phyloP scores from a whole-genome alignment of 2,113 vertebrate species.

The Cochlearius cochlearius region DNA sequence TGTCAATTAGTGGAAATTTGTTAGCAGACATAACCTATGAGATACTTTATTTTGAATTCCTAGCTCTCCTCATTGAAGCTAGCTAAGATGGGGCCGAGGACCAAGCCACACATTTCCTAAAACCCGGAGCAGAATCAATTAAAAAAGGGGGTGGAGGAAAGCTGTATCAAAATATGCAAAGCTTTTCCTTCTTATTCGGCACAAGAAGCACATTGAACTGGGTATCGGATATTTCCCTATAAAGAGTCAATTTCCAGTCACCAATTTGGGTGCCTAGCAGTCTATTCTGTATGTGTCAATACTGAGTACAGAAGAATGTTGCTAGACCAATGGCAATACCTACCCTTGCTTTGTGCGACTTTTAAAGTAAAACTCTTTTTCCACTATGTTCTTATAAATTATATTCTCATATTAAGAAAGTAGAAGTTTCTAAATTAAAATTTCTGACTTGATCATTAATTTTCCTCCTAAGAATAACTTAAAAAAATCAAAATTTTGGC shows the following conservation, averaged over 20 bases:
- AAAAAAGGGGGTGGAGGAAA: not conserved
- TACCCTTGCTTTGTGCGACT: not conserved
- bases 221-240: not conserved
- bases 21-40: constrained; percentile 70
- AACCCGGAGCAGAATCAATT: not conserved
- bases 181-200: constrained; percentile 39
- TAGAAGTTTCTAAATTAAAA: constrained; percentile 9
- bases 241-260: constrained; percentile 11
- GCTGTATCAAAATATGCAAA: not conserved
- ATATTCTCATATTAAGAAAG: not conserved
- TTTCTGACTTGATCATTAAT: not conserved
- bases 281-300: not conserved
- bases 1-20: constrained; percentile 82
- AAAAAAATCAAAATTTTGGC: not conserved
- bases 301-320: not conserved
- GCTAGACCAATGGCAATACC: not conserved
- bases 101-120: not conserved
- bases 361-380: not conserved
- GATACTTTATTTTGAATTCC: constrained; percentile 55
- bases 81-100: not conserved
- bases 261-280: not conserved
- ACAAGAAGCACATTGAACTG: constrained; percentile 34
- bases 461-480: not conserved
- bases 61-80: constrained; percentile 4
- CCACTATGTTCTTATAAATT: not conserved